These are phyloP conservation scores for Chloropsis hardwickii DNA, from an alignment of 2,113 vertebrate genomes.

Conservation along the genomic window DNA sequence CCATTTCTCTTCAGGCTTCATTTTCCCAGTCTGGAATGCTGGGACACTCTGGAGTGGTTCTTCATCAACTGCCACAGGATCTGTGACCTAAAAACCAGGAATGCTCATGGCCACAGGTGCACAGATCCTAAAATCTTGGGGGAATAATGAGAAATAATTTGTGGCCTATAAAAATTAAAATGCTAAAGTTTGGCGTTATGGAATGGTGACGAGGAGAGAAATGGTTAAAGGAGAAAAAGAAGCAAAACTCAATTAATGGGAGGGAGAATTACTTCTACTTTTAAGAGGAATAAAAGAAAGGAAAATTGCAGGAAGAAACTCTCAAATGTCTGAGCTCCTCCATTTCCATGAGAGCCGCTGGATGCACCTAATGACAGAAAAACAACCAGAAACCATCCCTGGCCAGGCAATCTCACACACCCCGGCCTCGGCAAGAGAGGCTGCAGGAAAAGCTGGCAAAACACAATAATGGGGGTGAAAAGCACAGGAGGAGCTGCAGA, in stretches of 20 bases:
- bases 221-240: neutral
- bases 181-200: accelerated
- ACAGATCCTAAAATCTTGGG: neutral
- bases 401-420: neutral
- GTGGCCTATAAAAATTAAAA: neutral
- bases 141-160: neutral
- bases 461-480: neutral
- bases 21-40: neutral
- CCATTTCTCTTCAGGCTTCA: slow-evolving; percentile 64
- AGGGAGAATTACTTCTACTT: neutral
- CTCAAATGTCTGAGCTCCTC: neutral
- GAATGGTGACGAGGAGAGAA: neutral
- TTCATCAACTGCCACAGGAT: neutral
- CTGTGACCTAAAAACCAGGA: slow-evolving; percentile 43
- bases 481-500: neutral
- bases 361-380: neutral
- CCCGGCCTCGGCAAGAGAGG: neutral
- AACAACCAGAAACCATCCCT: neutral
- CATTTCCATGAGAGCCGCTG: neutral
- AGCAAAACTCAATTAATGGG: neutral
- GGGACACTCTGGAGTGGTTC: neutral
- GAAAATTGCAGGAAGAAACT: slow-evolving; percentile 14
- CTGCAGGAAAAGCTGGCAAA: neutral
- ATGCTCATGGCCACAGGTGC: neutral
- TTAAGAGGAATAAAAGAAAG: neutral